Base-by-base conservation (phyloP, 2,113 vertebrate genomes). In the Maccullochella peelii region DNA sequence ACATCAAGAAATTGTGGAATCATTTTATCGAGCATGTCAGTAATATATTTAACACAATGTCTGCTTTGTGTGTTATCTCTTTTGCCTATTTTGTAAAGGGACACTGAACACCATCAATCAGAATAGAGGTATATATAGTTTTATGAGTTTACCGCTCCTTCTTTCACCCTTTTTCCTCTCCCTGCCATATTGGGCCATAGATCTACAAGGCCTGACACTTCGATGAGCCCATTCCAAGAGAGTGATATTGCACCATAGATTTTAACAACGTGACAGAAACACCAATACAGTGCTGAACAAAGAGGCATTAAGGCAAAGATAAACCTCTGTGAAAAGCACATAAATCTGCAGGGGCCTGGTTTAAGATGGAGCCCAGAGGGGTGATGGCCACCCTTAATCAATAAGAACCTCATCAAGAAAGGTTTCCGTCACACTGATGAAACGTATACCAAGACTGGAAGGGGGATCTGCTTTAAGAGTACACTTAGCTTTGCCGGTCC, bases 201-300 rank as follows among this genome's bases (percentile, higher is more conserved):
- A 95, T 95, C 94, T 91, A 23, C 77, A 52, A 57, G 62, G 78
- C 65, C 84, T 90, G 94, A 94, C 93, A 91, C 86, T 85, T 87
- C 74, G 75, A 91, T 88, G 86, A 93, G 93, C 89, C 88, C 87
- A 89, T 94, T 95, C 90, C 92, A 80, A 82, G 88, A 81, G 79
- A 91, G 88, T 89, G 92, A 95, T 94, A 94, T 95, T 93, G 87
- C 87, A 40, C 92, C 91, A 94, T 94, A 93, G 92, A 95, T 94
- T 92, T 92, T 87, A 91, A 86, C 87, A 88, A 91, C 77, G 84
- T 94, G 94, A 94, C 94, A 94, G 93, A 91, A 93, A 94, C 93
- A 94, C 91, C 93, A 94, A 94, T 93, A 94, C 85, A 82, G 83
- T 80, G 85, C 86, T 90, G 91, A 93, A 93, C 89, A 94, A 94